phyloP scores from a whole-genome alignment of 2,797 vertebrate species.

The Sternotherus odoratus region DNA sequence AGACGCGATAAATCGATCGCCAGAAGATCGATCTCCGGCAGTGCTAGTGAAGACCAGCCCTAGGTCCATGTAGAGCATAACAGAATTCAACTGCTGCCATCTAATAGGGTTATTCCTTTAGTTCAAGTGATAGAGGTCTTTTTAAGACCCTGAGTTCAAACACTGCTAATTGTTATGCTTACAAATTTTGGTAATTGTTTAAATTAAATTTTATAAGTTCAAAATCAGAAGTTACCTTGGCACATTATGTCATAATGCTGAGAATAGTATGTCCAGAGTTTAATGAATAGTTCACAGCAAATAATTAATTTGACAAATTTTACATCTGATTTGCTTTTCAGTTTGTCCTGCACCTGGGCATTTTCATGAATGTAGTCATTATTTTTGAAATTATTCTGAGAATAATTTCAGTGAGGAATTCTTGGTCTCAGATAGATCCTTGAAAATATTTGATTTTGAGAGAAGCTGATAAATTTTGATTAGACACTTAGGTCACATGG shows the following conservation, averaged over 20 bases:
- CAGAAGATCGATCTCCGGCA: no score
- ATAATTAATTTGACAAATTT: rapidly evolving
- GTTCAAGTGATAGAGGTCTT: not conserved
- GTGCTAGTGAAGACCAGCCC: no score
- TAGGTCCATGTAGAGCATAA: not conserved
- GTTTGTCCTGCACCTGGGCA: not conserved
- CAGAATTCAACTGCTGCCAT: not conserved
- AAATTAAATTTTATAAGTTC: not conserved
- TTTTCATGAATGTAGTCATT: not conserved
- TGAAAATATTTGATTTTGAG: conserved; percentile 12
- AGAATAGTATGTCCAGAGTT: not conserved
- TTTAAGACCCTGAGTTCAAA: not conserved
- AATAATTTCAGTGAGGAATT: conserved; percentile 15
- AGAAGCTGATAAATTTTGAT: not conserved
- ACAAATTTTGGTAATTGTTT: not conserved
- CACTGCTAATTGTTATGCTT: not conserved
- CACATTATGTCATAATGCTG: not conserved
- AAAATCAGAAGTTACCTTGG: not conserved
- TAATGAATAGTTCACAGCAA: conserved; percentile 9
- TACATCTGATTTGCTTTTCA: not conserved
- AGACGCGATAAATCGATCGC: no score
- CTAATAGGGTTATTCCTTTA: not conserved
- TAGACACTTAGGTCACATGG: not conserved
- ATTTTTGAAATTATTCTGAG: conserved; percentile 1
- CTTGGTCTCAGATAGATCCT: not conserved